phyloP scores from a whole-genome alignment of 2,797 vertebrate species.

The Aeoliscus strigatus region DNA sequence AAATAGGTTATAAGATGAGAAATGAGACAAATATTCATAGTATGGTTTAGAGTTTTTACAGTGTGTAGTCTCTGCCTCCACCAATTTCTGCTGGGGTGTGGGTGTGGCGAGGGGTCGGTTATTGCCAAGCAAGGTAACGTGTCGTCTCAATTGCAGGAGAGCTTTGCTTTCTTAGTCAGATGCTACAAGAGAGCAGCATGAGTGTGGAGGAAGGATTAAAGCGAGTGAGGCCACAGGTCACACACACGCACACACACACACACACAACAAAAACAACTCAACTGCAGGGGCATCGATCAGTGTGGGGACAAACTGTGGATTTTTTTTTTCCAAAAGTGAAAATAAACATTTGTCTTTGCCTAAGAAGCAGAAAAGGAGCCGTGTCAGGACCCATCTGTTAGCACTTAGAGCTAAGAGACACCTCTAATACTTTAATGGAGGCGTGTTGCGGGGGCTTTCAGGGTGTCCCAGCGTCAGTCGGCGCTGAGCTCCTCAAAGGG shows the following conservation, averaged over 20 bases:
- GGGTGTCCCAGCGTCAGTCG: conserved; percentile 57
- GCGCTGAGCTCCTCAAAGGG: conserved; percentile 53
- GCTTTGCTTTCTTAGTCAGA: conserved; percentile 47
- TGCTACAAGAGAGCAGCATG: conserved; percentile 17
- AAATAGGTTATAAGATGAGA: too few relatives aligned
- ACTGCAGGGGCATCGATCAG: conserved; percentile 36
- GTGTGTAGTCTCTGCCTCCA: conserved; percentile 34
- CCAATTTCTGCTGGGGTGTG: conserved; percentile 21
- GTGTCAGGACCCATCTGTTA: conserved; percentile 80
- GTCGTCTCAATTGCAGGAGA: conserved; percentile 44
- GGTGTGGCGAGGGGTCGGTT: conserved; percentile 9
- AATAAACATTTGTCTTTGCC: conserved; percentile 63
- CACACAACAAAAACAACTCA: neutral
- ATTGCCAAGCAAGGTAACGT: conserved; percentile 32
- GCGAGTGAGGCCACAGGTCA: conserved; percentile 26
- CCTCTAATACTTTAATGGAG: conserved; percentile 77
- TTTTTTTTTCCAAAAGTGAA: conserved; percentile 51
- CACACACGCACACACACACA: neutral
- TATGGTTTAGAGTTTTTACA: too few relatives aligned
- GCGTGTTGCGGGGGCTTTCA: conserved; percentile 68
- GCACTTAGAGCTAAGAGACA: conserved; percentile 81
- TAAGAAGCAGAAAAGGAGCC: conserved; percentile 50
- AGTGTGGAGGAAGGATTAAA: conserved; percentile 35
- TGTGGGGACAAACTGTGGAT: conserved; percentile 38
- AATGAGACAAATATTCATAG: too few relatives aligned